Percentiles rank a stretch among this genome's conserved stretches.
These are phyloP conservation scores for Dolomedes plantarius DNA, from an alignment of 2,888 invertebrate species.

Conservation along the genomic window DNA sequence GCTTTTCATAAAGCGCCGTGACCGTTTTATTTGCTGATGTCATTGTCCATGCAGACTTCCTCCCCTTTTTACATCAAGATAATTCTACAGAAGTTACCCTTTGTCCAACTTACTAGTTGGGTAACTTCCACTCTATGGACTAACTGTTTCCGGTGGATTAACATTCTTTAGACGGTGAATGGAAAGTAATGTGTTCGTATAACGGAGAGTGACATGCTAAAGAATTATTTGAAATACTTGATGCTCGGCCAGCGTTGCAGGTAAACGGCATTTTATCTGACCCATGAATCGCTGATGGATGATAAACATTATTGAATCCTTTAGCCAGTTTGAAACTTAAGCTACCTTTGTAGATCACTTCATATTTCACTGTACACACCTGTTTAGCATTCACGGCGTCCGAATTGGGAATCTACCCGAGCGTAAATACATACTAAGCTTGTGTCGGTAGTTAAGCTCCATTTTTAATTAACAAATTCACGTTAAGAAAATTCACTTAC, in stretches of 20 bases:
- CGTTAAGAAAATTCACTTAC: too few relatives aligned
- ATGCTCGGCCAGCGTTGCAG: conserved; percentile 2
- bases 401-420: too few relatives aligned
- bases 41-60: conserved; percentile 53
- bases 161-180: conserved; percentile 47
- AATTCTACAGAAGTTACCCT: conserved; percentile 38
- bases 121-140: conserved; percentile 32
- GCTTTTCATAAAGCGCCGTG: conserved; percentile 51
- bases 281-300: too few relatives aligned
- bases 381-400: too few relatives aligned
- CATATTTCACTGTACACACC: too few relatives aligned
- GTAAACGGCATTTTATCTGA: neutral
- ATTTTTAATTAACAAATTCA: too few relatives aligned
- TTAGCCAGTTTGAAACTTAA: too few relatives aligned
- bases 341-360: too few relatives aligned
- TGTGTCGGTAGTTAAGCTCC: too few relatives aligned
- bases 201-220: conserved; percentile 20
- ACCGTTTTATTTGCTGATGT: conserved; percentile 60
- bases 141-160: conserved; percentile 59
- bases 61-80: conserved; percentile 25
- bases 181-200: neutral
- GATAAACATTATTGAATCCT: too few relatives aligned
- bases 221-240: conserved; percentile 23
- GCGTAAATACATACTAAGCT: too few relatives aligned
- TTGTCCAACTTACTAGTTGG: conserved; percentile 38